Conservation (phyloP, 2,797 vertebrate species). For the Cephalopachus bancanus region DNA sequence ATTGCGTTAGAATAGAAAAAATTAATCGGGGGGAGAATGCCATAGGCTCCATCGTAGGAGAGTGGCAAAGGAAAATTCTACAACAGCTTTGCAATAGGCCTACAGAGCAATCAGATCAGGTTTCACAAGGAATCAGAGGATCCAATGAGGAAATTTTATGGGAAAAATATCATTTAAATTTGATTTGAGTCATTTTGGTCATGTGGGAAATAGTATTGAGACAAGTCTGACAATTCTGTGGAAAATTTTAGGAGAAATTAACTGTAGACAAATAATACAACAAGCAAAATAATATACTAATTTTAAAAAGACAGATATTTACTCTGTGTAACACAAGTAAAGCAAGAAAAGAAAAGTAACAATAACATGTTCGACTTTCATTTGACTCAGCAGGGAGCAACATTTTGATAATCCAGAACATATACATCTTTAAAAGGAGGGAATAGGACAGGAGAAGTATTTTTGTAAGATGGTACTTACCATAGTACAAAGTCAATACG, state of each 20-base stretch:
- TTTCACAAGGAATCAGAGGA: not conserved
- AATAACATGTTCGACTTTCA: not conserved
- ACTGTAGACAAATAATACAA: not conserved
- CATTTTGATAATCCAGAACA: conserved; percentile 18
- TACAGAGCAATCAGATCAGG: not conserved
- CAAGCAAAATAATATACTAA: conserved; percentile 17
- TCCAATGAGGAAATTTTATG: not conserved
- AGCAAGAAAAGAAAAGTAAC: conserved; percentile 18
- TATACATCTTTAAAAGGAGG: not conserved
- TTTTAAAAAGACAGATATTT: conserved; percentile 14
- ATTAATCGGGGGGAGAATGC: not conserved
- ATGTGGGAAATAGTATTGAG: not conserved
- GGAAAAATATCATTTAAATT: not conserved
- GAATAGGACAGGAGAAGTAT: not conserved
- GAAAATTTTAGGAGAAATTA: conserved; percentile 19
- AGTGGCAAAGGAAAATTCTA: not conserved
- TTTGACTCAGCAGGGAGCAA: conserved; percentile 25
- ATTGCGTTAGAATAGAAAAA: not conserved
- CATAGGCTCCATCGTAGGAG: not conserved
- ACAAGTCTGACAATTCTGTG: not conserved
- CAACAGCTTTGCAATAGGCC: not conserved
- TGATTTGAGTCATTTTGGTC: conserved; percentile 26
- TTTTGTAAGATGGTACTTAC: not conserved
- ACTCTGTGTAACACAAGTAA: conserved; percentile 46
- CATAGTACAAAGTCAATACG: not conserved